Evolutionary conservation across 1,140 invertebrate genomes (phyloP), one percentile per base, ranked within the genome.

Genomic region (Episyrphus balteatus): DNA sequence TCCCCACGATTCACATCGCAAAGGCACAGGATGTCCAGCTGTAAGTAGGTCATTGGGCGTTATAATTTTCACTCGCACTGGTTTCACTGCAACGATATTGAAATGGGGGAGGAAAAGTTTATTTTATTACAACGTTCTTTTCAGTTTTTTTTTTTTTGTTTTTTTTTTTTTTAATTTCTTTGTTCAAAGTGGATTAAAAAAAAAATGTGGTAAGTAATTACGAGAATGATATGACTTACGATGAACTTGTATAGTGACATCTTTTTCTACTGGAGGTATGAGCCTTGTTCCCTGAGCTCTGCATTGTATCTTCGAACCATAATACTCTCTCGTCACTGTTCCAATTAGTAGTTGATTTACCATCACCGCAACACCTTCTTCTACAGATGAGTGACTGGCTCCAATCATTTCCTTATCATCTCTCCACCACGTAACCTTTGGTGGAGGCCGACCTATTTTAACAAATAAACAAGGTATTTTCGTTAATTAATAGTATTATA

Each of bases 391-490:
- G 61, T 83, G 82, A 52, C 75, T 74, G 31, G 77, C 75, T 46
- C 75, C 74, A 57, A 86, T 83, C 42, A 89, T 57, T 44, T 88
- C 67, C 26, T 75, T 73, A 42, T 77, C 76, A 51, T 83, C 81
- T 50, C 79, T 74, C 84, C 84, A 88, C 86, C 86, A 90, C 9
- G 78, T 85, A 30, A 89, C 77, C 45, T 77, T 72, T 2, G 86
- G 86, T 30, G 75, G 74, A 13, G 86, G 86, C 52, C 76, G 78
- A 52, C 80, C 80, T 82, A 52, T n/a, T n/a, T n/a, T n/a, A n/a
- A 46, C 13, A 44, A 9, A 44, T 13, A 32, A 47, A 42, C 19
- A 41, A 17, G 2, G 26, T 3, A 11, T 26, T 26, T 26, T 26
- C 8, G 21, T 26, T 26, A 26, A 26, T 26, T 26, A 26, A 26